Evolutionary conservation across 2,113 vertebrate genomes (phyloP).

Genomic region (Setophaga kirtlandii): DNA sequence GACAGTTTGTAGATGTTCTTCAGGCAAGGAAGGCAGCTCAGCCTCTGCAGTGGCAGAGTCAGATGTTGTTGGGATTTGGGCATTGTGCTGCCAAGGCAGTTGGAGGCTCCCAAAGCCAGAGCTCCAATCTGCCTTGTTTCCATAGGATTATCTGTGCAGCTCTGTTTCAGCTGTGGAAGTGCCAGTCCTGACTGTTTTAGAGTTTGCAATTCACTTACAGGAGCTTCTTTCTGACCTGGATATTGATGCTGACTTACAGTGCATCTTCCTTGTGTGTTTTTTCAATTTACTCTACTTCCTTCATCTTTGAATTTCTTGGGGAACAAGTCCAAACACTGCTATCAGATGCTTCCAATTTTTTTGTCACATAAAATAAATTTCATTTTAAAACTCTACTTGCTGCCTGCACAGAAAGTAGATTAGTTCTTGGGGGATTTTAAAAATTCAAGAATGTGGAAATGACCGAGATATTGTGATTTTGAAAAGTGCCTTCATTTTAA

Average conservation of each 20-base stretch:
- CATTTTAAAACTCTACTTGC: background rate
- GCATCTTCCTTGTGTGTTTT: background rate
- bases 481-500: background rate
- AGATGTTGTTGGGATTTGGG: background rate
- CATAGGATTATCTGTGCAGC: background rate
- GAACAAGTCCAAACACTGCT: background rate
- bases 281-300: background rate
- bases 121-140: background rate
- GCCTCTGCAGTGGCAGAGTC: background rate
- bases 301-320: background rate
- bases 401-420: conserved; percentile 7
- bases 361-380: background rate
- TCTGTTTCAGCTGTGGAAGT: background rate
- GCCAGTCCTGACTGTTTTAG: background rate
- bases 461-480: background rate
- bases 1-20: background rate
- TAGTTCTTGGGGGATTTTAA: conserved; percentile 14
- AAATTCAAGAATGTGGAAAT: conserved; percentile 35
- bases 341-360: background rate
- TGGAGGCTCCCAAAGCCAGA: background rate
- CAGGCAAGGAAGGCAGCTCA: background rate
- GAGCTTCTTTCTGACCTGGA: background rate
- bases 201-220: background rate
- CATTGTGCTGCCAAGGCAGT: background rate
- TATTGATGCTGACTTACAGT: background rate